Conservation (phyloP, 1,140 invertebrate genomes). For the Cyrtorhinus lividipennis region DNA sequence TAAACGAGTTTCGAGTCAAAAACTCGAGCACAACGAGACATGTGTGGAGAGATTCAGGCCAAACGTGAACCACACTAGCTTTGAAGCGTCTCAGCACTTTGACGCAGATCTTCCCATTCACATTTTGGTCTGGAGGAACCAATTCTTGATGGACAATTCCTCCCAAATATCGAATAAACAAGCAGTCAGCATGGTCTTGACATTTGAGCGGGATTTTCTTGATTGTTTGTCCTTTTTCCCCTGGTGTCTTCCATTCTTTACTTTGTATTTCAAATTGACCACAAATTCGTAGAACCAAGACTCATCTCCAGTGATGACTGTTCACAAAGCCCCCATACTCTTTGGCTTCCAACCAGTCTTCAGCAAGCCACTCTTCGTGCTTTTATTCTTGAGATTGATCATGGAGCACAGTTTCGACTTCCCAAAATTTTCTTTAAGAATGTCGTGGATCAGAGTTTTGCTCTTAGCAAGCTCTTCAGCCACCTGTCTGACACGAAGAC, state of each 20-base stretch:
- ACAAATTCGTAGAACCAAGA: slow-evolving; percentile 13
- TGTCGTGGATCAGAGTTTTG: slow-evolving; percentile 17
- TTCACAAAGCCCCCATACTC: slow-evolving; percentile 16
- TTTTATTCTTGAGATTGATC: slow-evolving; percentile 14
- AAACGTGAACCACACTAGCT: not conserved
- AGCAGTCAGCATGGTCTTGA: slow-evolving; percentile 28
- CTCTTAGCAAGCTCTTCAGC: slow-evolving; percentile 13
- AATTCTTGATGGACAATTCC: slow-evolving; percentile 27
- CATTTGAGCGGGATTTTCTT: slow-evolving; percentile 20
- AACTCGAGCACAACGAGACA: slow-evolving; percentile 20
- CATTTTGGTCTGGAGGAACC: slow-evolving; percentile 22
- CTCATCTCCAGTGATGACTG: slow-evolving; percentile 20
- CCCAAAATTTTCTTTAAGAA: slow-evolving; percentile 20
- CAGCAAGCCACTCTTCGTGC: slow-evolving; percentile 17
- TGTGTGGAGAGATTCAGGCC: slow-evolving; percentile 24
- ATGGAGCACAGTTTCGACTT: slow-evolving; percentile 16
- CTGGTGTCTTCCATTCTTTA: slow-evolving; percentile 19
- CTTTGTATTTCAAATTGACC: slow-evolving; percentile 15
- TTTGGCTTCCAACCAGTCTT: slow-evolving; percentile 14
- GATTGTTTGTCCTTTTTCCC: slow-evolving; percentile 21
- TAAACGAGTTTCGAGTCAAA: not conserved
- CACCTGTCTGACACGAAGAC: slow-evolving; percentile 24
- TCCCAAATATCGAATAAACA: slow-evolving; percentile 25
- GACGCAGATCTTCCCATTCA: slow-evolving; percentile 21
- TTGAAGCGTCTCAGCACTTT: slow-evolving; percentile 15